Conservation (phyloP, 2,797 vertebrate genomes). For the Lagodon rhomboides region DNA sequence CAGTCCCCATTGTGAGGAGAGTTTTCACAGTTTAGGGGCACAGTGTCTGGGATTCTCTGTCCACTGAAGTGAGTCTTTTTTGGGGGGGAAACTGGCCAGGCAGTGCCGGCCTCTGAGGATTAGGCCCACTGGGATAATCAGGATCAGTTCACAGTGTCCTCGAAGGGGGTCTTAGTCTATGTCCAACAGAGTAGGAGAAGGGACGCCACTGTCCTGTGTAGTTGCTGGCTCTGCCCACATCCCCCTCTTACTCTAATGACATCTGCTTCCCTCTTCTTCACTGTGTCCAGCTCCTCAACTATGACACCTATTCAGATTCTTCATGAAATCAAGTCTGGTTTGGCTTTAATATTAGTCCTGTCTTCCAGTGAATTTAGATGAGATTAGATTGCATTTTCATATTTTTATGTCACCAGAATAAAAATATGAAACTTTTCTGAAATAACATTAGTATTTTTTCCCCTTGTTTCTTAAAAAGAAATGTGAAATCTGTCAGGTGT, state of each 20-base stretch:
- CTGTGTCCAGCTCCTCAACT: conserved; percentile 43
- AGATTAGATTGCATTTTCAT: neutral
- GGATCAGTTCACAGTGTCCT: conserved; percentile 87
- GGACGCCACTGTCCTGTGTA: conserved; percentile 78
- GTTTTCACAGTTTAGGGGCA: conserved; percentile 90
- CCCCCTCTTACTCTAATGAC: conserved; percentile 62
- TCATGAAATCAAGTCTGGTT: conserved; percentile 35
- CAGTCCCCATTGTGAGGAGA: conserved; percentile 81
- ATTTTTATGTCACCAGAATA: conserved; percentile 15
- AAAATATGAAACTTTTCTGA: neutral
- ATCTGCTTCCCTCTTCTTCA: conserved; percentile 59
- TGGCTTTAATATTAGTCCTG: conserved; percentile 11
- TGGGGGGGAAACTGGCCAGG: conserved; percentile 53
- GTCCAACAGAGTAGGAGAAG: conserved; percentile 77
- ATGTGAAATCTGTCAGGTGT: neutral
- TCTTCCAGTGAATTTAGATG: neutral
- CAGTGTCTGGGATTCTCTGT: conserved; percentile 84
- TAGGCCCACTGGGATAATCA: conserved; percentile 87
- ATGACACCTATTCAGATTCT: conserved; percentile 48
- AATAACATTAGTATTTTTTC: too few relatives aligned
- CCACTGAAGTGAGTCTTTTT: conserved; percentile 87
- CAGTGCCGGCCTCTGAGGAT: conserved; percentile 81
- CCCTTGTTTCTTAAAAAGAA: neutral
- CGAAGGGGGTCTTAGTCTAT: conserved; percentile 82
- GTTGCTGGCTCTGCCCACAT: conserved; percentile 63